These are phyloP conservation scores for Diceros bicornis DNA, from an alignment of 2,797 vertebrate genomes.

Conservation along the genomic window DNA sequence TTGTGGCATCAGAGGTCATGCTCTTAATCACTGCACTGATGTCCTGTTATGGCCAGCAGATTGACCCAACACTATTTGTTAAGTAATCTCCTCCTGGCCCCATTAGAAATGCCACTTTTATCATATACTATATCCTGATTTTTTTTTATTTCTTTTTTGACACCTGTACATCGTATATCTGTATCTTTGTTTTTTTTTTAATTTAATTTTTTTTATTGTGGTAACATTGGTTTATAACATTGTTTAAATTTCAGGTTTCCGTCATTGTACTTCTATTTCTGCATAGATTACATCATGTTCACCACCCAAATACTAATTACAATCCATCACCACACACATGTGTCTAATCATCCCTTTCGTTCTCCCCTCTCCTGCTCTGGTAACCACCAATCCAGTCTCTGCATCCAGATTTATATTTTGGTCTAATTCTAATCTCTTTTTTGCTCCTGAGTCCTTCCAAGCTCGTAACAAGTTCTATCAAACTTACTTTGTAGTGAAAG, in stretches of 20 bases:
- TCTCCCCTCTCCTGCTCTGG: too few species aligned
- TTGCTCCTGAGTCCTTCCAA: conserved; percentile 5
- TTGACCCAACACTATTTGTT: neutral
- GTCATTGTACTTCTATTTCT: too few species aligned
- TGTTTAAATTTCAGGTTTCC: too few species aligned
- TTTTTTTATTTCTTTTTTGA: too few species aligned
- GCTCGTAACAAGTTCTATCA: neutral
- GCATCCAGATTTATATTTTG: neutral
- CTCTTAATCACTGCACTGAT: neutral
- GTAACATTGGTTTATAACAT: too few species aligned
- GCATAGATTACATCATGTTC: too few species aligned
- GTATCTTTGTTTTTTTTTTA: too few species aligned
- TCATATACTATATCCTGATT: neutral
- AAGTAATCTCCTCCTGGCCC: neutral
- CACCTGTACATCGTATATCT: too few species aligned
- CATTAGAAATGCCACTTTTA: neutral
- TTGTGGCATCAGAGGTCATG: neutral
- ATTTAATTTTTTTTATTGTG: too few species aligned
- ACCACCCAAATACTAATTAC: too few species aligned
- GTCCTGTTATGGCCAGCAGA: neutral
- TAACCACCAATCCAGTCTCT: neutral
- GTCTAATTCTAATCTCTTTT: neutral
- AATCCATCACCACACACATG: too few species aligned
- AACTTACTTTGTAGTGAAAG: neutral
- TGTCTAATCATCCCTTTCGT: too few species aligned